A percentile compares a stretch with the other conserved stretches of the same genome.
Conservation (phyloP, 2,888 invertebrate species). For the Exephanes ischioxanthus region DNA sequence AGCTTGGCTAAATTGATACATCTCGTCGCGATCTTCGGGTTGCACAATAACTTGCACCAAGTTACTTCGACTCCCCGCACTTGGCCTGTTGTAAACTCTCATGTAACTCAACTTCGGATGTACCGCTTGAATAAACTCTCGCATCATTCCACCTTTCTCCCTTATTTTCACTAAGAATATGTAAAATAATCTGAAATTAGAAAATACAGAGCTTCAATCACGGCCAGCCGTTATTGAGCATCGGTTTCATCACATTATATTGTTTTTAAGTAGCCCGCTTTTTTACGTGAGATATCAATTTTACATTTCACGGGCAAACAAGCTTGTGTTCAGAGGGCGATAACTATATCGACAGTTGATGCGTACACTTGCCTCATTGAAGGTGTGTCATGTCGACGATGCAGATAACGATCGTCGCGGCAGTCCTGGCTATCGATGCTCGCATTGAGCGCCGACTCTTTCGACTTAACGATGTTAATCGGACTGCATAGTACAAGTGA, state of each 20-base stretch:
- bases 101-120: not conserved
- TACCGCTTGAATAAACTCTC: not conserved
- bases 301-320: no score
- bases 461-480: not conserved
- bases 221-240: not conserved
- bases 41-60: not conserved
- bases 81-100: not conserved
- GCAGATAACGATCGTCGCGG: not conserved
- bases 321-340: no score
- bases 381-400: not conserved
- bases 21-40: constrained; percentile 5
- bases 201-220: not conserved
- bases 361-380: not conserved
- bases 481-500: not conserved
- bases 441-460: not conserved
- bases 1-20: not conserved
- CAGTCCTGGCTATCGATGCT: not conserved
- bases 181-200: not conserved
- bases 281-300: no score
- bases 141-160: constrained; percentile 7
- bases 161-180: not conserved
- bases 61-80: not conserved
- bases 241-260: not conserved
- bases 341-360: not conserved
- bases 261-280: no score